Conservation (phyloP, 1,140 invertebrate species). For the Bicyclus anynana region DNA sequence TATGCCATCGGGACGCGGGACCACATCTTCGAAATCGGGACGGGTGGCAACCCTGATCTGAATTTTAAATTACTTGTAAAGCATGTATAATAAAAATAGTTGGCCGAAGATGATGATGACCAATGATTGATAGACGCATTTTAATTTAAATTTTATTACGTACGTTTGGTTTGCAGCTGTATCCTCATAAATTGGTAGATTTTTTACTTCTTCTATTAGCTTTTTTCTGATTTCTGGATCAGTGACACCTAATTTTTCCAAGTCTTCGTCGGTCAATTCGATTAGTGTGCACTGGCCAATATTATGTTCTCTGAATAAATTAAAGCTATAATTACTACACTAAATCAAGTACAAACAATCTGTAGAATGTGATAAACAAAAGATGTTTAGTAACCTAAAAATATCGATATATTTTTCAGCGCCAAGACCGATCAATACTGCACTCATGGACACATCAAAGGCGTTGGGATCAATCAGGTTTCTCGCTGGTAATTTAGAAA, state of each 20-base stretch:
- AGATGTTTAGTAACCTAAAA: slow-evolving; percentile 48
- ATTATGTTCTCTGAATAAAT: slow-evolving; percentile 50
- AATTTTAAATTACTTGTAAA: no score
- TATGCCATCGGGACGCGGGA: no score
- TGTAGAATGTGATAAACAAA: background rate
- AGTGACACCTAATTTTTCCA: slow-evolving; percentile 62
- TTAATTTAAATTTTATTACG: slow-evolving; percentile 14
- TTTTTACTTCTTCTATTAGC: slow-evolving; percentile 57
- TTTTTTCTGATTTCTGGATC: slow-evolving; percentile 47
- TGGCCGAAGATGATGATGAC: background rate
- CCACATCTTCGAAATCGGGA: no score
- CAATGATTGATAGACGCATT: no score
- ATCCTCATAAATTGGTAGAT: slow-evolving; percentile 60
- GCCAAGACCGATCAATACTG: slow-evolving; percentile 52
- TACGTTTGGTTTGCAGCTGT: slow-evolving; percentile 35
- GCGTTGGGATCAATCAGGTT: slow-evolving; percentile 48
- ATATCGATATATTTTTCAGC: slow-evolving; percentile 66
- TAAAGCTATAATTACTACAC: background rate
- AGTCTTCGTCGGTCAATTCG: slow-evolving; percentile 65
- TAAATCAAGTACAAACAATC: background rate
- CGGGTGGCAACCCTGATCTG: no score
- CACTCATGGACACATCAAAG: slow-evolving; percentile 59
- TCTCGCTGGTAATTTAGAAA: slow-evolving; percentile 3
- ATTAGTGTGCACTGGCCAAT: slow-evolving; percentile 62
- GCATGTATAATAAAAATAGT: no score